Conservation (phyloP, 2,797 vertebrate species). For the Chaunax sp. region DNA sequence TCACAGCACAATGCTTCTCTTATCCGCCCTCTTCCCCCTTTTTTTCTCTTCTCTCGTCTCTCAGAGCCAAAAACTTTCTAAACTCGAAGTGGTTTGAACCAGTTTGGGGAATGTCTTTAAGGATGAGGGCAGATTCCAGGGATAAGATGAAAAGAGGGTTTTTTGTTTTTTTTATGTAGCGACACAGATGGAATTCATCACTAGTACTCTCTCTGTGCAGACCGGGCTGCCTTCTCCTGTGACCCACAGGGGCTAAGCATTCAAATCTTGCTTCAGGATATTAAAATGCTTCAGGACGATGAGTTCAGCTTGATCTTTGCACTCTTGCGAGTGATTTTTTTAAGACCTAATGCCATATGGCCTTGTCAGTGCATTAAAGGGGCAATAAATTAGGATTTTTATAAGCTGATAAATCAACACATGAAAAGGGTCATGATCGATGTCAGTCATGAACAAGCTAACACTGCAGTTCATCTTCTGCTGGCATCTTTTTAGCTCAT, state of each 20-base stretch:
- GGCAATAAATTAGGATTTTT: slow-evolving; percentile 3
- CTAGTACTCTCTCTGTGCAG: slow-evolving; percentile 6
- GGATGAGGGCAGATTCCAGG: slow-evolving; percentile 46
- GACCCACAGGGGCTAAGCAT: neutral
- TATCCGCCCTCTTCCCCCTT: slow-evolving; percentile 19
- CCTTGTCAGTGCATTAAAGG: neutral
- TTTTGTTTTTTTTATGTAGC: slow-evolving; percentile 12
- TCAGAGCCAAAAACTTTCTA: slow-evolving; percentile 30
- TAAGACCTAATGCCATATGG: neutral
- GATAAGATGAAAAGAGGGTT: slow-evolving; percentile 20
- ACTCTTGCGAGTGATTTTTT: neutral
- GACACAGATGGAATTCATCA: slow-evolving; percentile 66
- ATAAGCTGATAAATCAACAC: slow-evolving; percentile 7
- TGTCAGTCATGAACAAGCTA: neutral
- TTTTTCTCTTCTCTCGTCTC: neutral
- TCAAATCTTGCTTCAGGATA: neutral
- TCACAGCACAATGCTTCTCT: slow-evolving; percentile 58
- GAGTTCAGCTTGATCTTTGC: neutral
- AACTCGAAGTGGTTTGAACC: slow-evolving; percentile 63
- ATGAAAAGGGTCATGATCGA: neutral
- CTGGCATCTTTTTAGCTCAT: neutral
- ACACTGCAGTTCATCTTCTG: neutral
- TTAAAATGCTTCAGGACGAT: neutral
- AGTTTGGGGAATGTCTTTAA: slow-evolving; percentile 45
- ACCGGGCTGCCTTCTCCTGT: slow-evolving; percentile 6